Percentiles rank a stretch among this genome's conserved stretches.
Evolutionary conservation across 64 coral and sea anemone genomes (phyloP).

Genomic region (Anthopleura sola): DNA sequence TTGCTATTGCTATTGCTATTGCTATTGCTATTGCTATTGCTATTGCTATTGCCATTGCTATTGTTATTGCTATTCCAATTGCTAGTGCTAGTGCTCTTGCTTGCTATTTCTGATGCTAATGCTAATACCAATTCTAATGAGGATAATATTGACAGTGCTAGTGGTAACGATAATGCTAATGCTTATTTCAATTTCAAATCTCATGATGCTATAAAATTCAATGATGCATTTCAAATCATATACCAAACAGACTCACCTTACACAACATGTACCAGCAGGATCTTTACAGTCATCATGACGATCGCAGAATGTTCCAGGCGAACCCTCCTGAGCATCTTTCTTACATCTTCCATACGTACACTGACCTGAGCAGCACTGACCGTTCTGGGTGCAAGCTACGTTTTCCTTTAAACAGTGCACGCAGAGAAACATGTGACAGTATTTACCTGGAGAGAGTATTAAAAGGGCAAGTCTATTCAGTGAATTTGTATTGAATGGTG

Average conservation of each 20-base stretch:
- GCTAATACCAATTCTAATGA: too few species aligned
- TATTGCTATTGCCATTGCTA: too few species aligned
- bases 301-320: constrained; percentile 98
- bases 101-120: too few species aligned
- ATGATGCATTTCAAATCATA: too few species aligned
- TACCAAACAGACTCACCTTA: constrained; percentile 47
- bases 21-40: too few species aligned
- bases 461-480: neutral
- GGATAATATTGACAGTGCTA: too few species aligned
- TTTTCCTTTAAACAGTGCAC: constrained; percentile 99
- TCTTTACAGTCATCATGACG: constrained; percentile 97
- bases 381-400: constrained; percentile 97
- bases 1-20: too few species aligned
- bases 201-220: too few species aligned
- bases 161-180: too few species aligned
- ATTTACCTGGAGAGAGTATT: constrained; percentile 46
- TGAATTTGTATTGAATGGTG: neutral
- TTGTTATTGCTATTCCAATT: too few species aligned
- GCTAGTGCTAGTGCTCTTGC: too few species aligned
- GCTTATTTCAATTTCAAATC: too few species aligned
- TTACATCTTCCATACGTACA: constrained; percentile 98
- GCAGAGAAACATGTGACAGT: constrained; percentile 99
- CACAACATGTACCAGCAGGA: constrained; percentile 95
- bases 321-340: constrained; percentile 74
- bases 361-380: constrained; percentile 93